phyloP scores from a whole-genome alignment of 2,797 vertebrate genomes.

The Gymnothorax reevesii region DNA sequence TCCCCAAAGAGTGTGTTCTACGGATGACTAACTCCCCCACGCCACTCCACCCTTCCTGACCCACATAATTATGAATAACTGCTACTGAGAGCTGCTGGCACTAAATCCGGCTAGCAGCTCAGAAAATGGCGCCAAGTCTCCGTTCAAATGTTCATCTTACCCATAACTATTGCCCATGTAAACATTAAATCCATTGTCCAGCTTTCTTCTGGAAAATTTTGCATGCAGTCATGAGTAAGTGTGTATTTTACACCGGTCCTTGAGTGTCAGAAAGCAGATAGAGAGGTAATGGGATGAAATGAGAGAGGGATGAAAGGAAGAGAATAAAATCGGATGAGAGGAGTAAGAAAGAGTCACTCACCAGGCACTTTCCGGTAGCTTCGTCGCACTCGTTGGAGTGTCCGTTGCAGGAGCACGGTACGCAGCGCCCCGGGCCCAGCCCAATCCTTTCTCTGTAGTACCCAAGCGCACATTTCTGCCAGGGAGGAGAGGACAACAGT shows the following conservation, averaged over 20 bases:
- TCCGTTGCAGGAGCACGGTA: constrained; percentile 85
- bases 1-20: neutral
- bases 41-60: neutral
- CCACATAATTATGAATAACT: neutral
- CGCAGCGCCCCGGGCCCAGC: constrained; percentile 71
- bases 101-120: constrained; percentile 3
- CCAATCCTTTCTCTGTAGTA: constrained; percentile 78
- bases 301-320: neutral
- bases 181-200: neutral
- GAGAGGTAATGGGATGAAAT: neutral
- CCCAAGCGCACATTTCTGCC: constrained; percentile 83
- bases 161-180: neutral
- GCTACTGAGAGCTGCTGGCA: constrained; percentile 22
- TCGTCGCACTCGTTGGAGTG: constrained; percentile 84
- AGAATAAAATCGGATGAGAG: constrained; percentile 1
- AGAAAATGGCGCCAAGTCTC: neutral
- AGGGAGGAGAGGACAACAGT: constrained; percentile 24
- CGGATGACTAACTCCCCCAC: neutral
- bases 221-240: neutral
- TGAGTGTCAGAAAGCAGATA: neutral
- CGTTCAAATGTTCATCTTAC: neutral
- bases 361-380: constrained; percentile 83
- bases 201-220: neutral
- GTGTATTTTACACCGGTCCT: neutral
- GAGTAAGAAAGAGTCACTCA: constrained; percentile 65